These are phyloP conservation scores for Spinibarbus caldwelli DNA, from an alignment of 2,797 vertebrate species.

Conservation along the genomic window DNA sequence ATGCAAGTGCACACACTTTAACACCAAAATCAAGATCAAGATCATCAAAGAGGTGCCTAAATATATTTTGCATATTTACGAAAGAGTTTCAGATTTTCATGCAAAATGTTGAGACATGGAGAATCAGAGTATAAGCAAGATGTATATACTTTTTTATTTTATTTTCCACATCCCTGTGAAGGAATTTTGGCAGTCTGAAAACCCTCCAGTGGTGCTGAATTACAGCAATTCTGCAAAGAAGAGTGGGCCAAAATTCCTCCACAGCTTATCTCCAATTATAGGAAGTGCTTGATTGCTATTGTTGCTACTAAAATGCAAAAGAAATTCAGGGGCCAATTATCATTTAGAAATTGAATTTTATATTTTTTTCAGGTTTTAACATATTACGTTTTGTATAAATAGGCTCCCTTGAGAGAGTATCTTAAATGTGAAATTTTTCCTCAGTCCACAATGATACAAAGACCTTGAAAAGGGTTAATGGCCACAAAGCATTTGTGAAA, in stretches of 20 bases:
- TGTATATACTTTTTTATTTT: neutral
- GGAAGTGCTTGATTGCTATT: neutral
- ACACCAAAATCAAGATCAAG: neutral
- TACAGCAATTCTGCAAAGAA: neutral
- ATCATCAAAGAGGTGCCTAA: neutral
- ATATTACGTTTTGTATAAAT: neutral
- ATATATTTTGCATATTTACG: neutral
- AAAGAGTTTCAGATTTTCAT: neutral
- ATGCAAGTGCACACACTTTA: neutral
- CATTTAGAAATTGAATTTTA: neutral
- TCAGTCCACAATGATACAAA: conserved; percentile 81
- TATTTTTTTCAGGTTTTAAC: neutral
- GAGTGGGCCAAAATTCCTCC: neutral
- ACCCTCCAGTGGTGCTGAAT: neutral
- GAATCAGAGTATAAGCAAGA: neutral
- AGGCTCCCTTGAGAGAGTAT: conserved; percentile 63
- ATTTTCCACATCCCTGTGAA: neutral
- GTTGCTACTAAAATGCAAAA: neutral
- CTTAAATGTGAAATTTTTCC: conserved; percentile 73
- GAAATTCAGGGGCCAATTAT: neutral
- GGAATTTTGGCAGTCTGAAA: neutral
- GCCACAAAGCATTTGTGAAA: conserved; percentile 72
- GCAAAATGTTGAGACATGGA: neutral
- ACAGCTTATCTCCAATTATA: neutral
- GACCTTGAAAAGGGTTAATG: conserved; percentile 77